Evolutionary conservation across 2,113 vertebrate species (phyloP).

Genomic region (Gavia stellata): DNA sequence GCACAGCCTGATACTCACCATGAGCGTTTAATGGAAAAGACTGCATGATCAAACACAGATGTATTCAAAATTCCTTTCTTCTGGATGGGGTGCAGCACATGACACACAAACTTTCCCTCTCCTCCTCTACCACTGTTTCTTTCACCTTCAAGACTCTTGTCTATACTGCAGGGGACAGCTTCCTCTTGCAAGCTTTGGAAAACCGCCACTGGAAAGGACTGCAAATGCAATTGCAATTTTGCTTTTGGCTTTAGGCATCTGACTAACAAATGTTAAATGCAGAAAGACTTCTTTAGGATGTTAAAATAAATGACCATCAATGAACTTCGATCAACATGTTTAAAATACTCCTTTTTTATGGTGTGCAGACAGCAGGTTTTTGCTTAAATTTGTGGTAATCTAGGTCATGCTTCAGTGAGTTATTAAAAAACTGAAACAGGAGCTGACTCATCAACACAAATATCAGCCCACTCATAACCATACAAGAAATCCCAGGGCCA

Average conservation of each 20-base stretch:
- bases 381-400: constrained; percentile 5
- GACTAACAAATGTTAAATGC: neutral
- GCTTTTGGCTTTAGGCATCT: neutral
- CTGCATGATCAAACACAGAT: neutral
- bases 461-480: constrained; percentile 19
- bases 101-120: neutral
- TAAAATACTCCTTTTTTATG: neutral
- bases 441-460: constrained; percentile 43
- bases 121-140: neutral
- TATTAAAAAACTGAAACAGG: neutral
- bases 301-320: neutral
- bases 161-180: neutral
- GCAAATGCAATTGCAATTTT: neutral
- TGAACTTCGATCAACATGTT: neutral
- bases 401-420: neutral
- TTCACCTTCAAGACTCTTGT: neutral
- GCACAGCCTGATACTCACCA: neutral
- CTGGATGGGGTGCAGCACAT: neutral
- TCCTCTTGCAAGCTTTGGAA: neutral
- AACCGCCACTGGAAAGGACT: neutral
- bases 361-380: neutral
- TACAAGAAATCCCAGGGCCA: neutral
- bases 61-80: neutral
- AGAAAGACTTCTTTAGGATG: neutral
- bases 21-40: neutral